Conservation (phyloP, 1,140 invertebrate species). For the Penaeus japonicus region DNA sequence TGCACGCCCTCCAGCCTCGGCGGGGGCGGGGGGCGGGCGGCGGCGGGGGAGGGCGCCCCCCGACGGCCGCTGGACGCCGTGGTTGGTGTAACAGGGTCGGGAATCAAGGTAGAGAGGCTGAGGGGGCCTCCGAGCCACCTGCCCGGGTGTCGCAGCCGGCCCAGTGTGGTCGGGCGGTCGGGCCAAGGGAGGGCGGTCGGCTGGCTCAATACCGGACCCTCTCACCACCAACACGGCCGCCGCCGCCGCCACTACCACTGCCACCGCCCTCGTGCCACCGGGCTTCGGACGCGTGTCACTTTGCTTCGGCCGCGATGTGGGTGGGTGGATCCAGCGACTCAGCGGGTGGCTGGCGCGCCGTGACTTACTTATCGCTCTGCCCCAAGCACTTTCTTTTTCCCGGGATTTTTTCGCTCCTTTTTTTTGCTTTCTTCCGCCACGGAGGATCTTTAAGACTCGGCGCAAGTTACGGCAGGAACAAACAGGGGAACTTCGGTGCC, state of each 20-base stretch:
- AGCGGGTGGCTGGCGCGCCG: constrained; percentile 12
- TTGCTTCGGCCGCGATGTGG: constrained; percentile 23
- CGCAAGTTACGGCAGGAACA: too few species aligned
- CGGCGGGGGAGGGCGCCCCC: not conserved
- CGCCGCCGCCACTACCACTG: constrained; percentile 38
- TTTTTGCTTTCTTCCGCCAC: not conserved
- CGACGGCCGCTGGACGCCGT: not conserved
- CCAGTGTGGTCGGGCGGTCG: constrained; percentile 26
- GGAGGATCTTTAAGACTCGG: not conserved
- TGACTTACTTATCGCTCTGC: constrained; percentile 43
- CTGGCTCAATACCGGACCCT: constrained; percentile 50
- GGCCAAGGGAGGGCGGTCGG: constrained; percentile 41
- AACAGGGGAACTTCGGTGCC: too few species aligned
- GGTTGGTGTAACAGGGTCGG: not conserved
- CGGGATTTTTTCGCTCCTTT: not conserved
- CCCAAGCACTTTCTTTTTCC: constrained; percentile 32
- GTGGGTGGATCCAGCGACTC: constrained; percentile 37
- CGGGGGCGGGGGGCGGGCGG: not conserved
- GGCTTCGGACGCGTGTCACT: constrained; percentile 45
- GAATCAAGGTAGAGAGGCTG: constrained; percentile 27
- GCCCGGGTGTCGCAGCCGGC: constrained; percentile 30
- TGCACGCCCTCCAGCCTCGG: not conserved
- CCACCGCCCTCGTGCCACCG: constrained; percentile 32
- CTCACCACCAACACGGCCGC: constrained; percentile 48
- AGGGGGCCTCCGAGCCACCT: constrained; percentile 30